Evolutionary conservation across 1,140 invertebrate species (phyloP).

Genomic region (Nylanderia fulva): DNA sequence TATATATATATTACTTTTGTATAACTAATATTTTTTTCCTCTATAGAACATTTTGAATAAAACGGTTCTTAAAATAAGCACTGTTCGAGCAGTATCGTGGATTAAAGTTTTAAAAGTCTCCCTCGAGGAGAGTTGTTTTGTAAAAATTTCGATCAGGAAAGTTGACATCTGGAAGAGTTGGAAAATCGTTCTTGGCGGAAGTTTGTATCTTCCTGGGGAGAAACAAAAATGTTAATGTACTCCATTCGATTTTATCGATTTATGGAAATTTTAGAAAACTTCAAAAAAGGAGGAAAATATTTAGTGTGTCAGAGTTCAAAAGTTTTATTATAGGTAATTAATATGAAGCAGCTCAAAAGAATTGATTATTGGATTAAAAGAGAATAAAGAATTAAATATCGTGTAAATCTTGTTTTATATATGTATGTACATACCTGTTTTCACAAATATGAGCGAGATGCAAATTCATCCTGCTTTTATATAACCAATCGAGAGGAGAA

Average conservation of each 20-base stretch:
- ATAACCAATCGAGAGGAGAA: not conserved
- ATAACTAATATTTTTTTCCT: not conserved
- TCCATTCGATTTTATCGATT: slow-evolving; percentile 42
- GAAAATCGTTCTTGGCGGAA: slow-evolving; percentile 26
- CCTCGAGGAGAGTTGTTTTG: slow-evolving; percentile 14
- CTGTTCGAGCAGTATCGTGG: not conserved
- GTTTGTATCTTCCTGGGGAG: slow-evolving; percentile 5
- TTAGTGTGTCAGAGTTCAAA: not conserved
- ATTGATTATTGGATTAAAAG: not conserved
- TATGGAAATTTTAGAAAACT: slow-evolving; percentile 49
- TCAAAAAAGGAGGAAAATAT: not conserved
- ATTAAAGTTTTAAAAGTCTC: slow-evolving; percentile 9
- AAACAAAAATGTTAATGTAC: slow-evolving; percentile 39
- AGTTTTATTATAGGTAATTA: not conserved
- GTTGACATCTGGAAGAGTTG: slow-evolving; percentile 13
- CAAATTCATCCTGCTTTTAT: not conserved
- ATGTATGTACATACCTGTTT: not conserved
- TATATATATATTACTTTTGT: not conserved
- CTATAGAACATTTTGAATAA: not conserved
- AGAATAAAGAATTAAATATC: not conserved
- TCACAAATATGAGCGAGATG: not conserved
- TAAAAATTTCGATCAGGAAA: slow-evolving; percentile 33
- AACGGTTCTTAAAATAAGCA: not conserved
- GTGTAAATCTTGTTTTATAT: not conserved
- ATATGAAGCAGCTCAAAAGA: not conserved